Evolutionary conservation across 2,888 invertebrate species (phyloP), one percentile per base, ranked within the genome.

Genomic region (Caenorhabditis uteleia): DNA sequence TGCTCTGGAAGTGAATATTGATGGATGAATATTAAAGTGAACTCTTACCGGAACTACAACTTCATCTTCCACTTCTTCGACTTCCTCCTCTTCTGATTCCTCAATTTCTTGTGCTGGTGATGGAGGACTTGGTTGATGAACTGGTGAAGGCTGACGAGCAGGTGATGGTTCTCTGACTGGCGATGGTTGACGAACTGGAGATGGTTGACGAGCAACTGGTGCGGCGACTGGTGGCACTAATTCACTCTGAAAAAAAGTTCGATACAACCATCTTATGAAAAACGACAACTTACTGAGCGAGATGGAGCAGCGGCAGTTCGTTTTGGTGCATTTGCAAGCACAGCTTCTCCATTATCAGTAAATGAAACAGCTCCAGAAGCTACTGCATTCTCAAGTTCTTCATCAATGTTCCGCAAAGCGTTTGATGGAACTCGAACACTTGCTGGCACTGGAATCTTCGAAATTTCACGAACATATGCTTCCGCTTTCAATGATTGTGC

Each of bases 401-500:
- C 65, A 29, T 73, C 45, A 20, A 81, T 55, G 38, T 80, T 68
- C 6, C 79, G 54, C n/a, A 68, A 57, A 1, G 54, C 60, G 40
- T 60, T 61, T 1, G 73, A 36, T 33, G 75, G 77, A 3, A 68
- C 71, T 21, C 56, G 44, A 23, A 60, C 72, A 2, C 62, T 46
- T 8, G 80, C 82, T 2, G 79, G 77, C 10, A 78, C 69, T 12
- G 70, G 62, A 16, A 70, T 34, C 27, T 66, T 44, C 23, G 68
- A 42, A 25, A 74, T 59, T 29, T 69, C 55, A 18, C 71, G 64
- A 23, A 66, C 48, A 47, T 70, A 75, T 18, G 75, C 51, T 38
- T 83, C 80, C 1, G 70, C 61, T 33, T 74, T 73, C 45, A 80
- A 50, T 3, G 75, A 65, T 12, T 92, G 90, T 64, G 87, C 86